Evolutionary conservation across 2,888 invertebrate species (phyloP).

Genomic region (Epinotia bilunana): DNA sequence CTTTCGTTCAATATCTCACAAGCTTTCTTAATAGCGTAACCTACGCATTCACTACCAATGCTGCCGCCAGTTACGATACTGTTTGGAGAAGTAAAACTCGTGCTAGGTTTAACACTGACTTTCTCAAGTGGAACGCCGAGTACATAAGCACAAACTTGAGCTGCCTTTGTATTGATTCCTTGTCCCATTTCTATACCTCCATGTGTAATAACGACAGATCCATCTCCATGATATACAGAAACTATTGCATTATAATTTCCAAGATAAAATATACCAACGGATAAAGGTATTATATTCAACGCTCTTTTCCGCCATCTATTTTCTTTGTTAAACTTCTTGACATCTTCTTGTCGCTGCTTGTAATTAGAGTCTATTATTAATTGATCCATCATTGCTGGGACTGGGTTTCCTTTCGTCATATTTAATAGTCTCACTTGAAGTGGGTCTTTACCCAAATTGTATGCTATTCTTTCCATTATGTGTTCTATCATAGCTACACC

Average conservation of each 20-base stretch:
- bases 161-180: slow-evolving; percentile 90
- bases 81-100: slow-evolving; percentile 83
- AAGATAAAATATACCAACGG: slow-evolving; percentile 82
- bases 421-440: slow-evolving; percentile 75
- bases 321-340: slow-evolving; percentile 85
- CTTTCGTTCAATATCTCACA: slow-evolving; percentile 59
- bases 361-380: slow-evolving; percentile 73
- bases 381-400: slow-evolving; percentile 73
- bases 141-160: slow-evolving; percentile 88
- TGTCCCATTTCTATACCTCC: slow-evolving; percentile 89
- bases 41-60: slow-evolving; percentile 83
- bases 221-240: slow-evolving; percentile 87
- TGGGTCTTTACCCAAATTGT: slow-evolving; percentile 82
- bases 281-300: slow-evolving; percentile 68
- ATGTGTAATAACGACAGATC: slow-evolving; percentile 86
- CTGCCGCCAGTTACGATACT: slow-evolving; percentile 84
- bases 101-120: slow-evolving; percentile 84
- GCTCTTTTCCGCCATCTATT: slow-evolving; percentile 90
- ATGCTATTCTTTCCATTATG: slow-evolving; percentile 87
- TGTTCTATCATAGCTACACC: slow-evolving; percentile 85
- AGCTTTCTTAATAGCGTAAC: slow-evolving; percentile 55
- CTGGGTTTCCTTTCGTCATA: slow-evolving; percentile 68
- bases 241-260: slow-evolving; percentile 76
- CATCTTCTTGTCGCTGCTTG: slow-evolving; percentile 69
- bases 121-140: slow-evolving; percentile 86